Percentiles rank a stretch among this genome's conserved stretches.
Evolutionary conservation across 2,113 vertebrate species (phyloP).

Genomic region (Perognathus longimembris): DNA sequence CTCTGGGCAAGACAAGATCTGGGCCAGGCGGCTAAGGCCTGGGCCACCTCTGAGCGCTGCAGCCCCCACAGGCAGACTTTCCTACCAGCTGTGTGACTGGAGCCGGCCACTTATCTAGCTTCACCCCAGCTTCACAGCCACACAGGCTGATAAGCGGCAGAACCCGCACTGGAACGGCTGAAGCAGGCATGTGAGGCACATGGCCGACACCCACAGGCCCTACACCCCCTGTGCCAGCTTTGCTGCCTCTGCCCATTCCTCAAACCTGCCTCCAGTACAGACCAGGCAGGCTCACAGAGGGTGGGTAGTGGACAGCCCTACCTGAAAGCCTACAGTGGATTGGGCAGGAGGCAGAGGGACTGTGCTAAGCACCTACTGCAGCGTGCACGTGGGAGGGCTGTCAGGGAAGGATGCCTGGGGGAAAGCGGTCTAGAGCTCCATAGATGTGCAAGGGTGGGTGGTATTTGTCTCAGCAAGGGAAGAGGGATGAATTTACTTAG

Average conservation of each 20-base stretch:
- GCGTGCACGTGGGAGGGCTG: background rate
- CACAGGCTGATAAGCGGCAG: fast-evolving
- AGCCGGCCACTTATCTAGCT: background rate
- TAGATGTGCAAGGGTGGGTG: background rate
- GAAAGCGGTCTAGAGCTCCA: background rate
- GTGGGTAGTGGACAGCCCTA: background rate
- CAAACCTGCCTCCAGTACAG: background rate
- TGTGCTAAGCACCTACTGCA: background rate
- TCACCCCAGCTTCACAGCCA: background rate
- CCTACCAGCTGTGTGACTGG: background rate
- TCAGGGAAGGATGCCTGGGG: background rate
- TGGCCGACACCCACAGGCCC: background rate
- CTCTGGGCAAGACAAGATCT: background rate
- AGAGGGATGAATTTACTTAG: background rate
- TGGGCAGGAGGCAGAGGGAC: background rate
- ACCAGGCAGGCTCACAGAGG: background rate
- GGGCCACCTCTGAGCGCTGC: fast-evolving
- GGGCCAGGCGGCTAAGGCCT: background rate
- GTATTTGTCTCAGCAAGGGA: background rate
- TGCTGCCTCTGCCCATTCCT: background rate
- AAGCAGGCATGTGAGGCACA: background rate
- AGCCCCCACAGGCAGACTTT: background rate
- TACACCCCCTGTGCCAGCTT: background rate
- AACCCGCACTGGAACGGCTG: background rate
- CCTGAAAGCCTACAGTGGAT: background rate